These are phyloP conservation scores for Malurus splendens DNA, from an alignment of 2,797 vertebrate genomes.

Conservation along the genomic window DNA sequence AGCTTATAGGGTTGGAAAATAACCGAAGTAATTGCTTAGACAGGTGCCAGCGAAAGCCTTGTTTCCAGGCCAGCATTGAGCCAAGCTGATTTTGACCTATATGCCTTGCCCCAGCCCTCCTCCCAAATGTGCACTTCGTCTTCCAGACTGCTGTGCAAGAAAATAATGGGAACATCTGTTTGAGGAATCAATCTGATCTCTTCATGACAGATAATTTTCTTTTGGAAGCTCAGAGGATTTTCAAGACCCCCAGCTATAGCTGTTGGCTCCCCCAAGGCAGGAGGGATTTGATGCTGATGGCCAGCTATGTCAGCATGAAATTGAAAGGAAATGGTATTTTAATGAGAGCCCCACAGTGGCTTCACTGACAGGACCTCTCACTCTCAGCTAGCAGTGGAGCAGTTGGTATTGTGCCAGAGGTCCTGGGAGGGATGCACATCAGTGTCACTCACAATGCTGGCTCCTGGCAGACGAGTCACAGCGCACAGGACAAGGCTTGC, in stretches of 20 bases:
- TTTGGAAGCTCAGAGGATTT: background rate
- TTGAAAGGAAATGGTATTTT: background rate
- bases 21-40: background rate
- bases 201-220: background rate
- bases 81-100: background rate
- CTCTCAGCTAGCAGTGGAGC: background rate
- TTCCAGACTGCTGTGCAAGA: background rate
- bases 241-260: background rate
- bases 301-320: background rate
- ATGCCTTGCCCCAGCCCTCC: background rate
- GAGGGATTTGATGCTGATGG: background rate
- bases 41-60: background rate
- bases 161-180: background rate
- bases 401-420: fast-evolving
- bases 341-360: background rate
- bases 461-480: background rate
- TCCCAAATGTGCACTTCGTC: background rate
- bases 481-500: background rate
- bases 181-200: background rate
- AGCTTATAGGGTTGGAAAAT: background rate
- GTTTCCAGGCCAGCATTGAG: background rate
- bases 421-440: background rate
- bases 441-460: background rate
- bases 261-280: background rate
- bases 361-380: background rate